Evolutionary conservation across 2,888 invertebrate species (phyloP).

Genomic region (Esperia sulphurella): DNA sequence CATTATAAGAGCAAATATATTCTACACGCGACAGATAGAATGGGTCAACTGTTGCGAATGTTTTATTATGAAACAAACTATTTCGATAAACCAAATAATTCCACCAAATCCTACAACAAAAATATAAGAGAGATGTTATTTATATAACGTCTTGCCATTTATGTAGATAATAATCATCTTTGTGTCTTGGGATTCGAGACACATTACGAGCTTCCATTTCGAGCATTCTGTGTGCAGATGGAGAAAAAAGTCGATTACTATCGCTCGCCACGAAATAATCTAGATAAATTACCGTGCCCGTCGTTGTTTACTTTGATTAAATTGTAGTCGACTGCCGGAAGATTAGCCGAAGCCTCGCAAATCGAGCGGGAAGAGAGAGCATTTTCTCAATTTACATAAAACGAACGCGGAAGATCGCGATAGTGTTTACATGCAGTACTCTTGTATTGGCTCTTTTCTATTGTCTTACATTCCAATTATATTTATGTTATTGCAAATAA

Average conservation of each 20-base stretch:
- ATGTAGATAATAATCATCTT: slow-evolving; percentile 60
- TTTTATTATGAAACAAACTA: slow-evolving; percentile 41
- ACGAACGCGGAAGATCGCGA: slow-evolving; percentile 59
- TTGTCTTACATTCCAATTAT: slow-evolving; percentile 10
- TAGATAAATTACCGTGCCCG: slow-evolving; percentile 72
- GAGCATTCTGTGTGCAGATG: slow-evolving; percentile 37
- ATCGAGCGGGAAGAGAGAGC: slow-evolving; percentile 68
- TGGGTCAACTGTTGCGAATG: slow-evolving; percentile 54
- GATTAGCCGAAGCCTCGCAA: slow-evolving; percentile 75
- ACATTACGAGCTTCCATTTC: slow-evolving; percentile 37
- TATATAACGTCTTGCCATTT: slow-evolving; percentile 42
- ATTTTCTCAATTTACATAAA: slow-evolving; percentile 74
- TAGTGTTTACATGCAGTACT: slow-evolving; percentile 50
- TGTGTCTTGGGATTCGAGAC: slow-evolving; percentile 49
- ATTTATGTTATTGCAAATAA: not conserved
- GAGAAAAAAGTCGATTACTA: slow-evolving; percentile 73
- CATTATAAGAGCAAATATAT: slow-evolving; percentile 31
- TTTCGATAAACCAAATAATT: slow-evolving; percentile 34
- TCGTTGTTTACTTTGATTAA: slow-evolving; percentile 79
- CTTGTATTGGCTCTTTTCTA: slow-evolving; percentile 11
- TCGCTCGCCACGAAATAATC: slow-evolving; percentile 75
- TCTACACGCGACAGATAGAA: slow-evolving; percentile 36
- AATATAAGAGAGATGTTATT: slow-evolving; percentile 41
- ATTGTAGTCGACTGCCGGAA: slow-evolving; percentile 76
- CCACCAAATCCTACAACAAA: slow-evolving; percentile 28